Conservation (phyloP, 2,888 invertebrate genomes). For the Trypoxylon attenuatum region DNA sequence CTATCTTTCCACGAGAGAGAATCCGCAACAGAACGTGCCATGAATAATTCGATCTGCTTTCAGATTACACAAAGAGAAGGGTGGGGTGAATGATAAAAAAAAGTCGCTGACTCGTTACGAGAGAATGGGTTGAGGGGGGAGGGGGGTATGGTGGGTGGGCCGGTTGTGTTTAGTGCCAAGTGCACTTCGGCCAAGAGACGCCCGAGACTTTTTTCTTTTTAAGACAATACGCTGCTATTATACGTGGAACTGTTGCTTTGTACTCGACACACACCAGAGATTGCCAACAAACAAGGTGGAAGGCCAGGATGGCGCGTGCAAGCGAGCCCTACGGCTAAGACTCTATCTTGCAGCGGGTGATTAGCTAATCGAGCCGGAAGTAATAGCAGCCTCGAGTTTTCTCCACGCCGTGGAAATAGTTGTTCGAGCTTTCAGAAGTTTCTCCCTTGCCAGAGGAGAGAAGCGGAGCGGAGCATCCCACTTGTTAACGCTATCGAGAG, state of each 20-base stretch:
- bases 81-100: slow-evolving; percentile 12
- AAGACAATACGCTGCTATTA: slow-evolving; percentile 60
- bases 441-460: no score
- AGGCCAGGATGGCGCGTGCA: slow-evolving; percentile 1
- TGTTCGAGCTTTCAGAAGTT: no score
- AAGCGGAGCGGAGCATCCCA: no score
- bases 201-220: slow-evolving; percentile 52
- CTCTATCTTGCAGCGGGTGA: no score
- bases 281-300: slow-evolving; percentile 15
- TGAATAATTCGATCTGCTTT: not conserved
- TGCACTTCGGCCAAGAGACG: slow-evolving; percentile 55
- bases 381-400: no score
- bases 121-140: no score
- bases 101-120: slow-evolving; percentile 39
- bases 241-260: slow-evolving; percentile 54
- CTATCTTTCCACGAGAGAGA: not conserved
- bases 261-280: slow-evolving; percentile 21
- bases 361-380: no score
- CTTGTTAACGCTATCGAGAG: no score
- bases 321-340: no score
- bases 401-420: no score
- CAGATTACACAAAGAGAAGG: not conserved
- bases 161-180: slow-evolving; percentile 61
- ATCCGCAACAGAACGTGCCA: not conserved
- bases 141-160: no score